Evolutionary conservation across 2,888 invertebrate species (phyloP).

Genomic region (Orchesella flavescens): DNA sequence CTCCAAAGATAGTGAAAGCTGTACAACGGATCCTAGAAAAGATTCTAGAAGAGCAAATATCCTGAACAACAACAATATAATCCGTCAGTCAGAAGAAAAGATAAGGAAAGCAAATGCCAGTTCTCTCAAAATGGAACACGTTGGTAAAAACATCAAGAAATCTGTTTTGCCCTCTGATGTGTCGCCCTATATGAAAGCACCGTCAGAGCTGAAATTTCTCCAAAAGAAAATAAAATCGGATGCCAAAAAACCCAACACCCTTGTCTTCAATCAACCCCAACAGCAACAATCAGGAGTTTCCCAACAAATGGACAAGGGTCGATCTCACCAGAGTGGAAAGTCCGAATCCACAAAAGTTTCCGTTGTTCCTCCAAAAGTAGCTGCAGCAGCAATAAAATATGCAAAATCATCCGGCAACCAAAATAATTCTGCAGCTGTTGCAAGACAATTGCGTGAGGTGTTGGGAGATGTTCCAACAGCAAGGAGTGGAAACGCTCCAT

Average conservation of each 20-base stretch:
- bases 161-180: background rate
- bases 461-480: constrained; percentile 14
- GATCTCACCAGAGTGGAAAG: background rate
- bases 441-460: background rate
- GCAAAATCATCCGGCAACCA: constrained; percentile 8
- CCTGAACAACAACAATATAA: background rate
- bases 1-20: background rate
- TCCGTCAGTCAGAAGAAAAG: background rate
- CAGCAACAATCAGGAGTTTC: background rate
- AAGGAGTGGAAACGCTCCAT: constrained; percentile 4
- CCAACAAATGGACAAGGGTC: background rate
- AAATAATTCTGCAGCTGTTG: background rate
- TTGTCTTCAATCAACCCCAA: background rate
- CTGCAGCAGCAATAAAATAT: constrained; percentile 48
- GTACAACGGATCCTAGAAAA: background rate
- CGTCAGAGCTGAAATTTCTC: constrained; percentile 37
- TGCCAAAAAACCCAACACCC: background rate
- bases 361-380: constrained; percentile 46
- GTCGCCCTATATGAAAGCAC: constrained; percentile 45
- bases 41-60: background rate
- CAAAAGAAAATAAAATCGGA: constrained; percentile 36
- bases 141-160: background rate
- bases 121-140: background rate
- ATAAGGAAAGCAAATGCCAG: background rate
- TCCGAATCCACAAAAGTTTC: background rate